Evolutionary conservation across 2,888 invertebrate genomes (phyloP).

Genomic region (Drosophila multiciliata): DNA sequence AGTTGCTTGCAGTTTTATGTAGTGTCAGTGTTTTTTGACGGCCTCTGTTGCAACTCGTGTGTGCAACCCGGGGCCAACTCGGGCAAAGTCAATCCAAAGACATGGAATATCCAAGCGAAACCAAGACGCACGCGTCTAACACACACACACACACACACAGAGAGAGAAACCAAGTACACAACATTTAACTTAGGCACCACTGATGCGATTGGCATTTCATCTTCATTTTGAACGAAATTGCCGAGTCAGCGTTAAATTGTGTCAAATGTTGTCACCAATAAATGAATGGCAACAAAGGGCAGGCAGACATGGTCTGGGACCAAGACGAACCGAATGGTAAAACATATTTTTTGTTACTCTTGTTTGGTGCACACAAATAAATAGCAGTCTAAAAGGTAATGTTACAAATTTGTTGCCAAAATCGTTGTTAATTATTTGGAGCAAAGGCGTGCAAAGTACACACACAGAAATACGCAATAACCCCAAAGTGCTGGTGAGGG

Average conservation of each 20-base stretch:
- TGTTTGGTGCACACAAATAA: conserved; percentile 21
- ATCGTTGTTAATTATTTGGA: conserved; percentile 64
- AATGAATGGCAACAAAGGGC: conserved; percentile 24
- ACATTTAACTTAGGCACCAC: conserved; percentile 39
- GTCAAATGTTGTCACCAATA: conserved; percentile 71
- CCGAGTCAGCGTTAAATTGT: conserved; percentile 69
- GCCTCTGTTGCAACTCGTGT: conserved; percentile 59
- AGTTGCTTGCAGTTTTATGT: conserved; percentile 50
- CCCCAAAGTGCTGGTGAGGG: not conserved
- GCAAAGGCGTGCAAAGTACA: conserved; percentile 47
- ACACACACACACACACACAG: not conserved
- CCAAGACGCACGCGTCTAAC: conserved; percentile 27
- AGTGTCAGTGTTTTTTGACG: conserved; percentile 44
- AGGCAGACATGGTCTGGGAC: conserved; percentile 23
- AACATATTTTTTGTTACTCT: conserved; percentile 13
- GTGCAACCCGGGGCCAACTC: conserved; percentile 23
- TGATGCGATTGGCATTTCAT: conserved; percentile 18
- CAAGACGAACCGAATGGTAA: conserved; percentile 17
- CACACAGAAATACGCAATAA: conserved; percentile 7
- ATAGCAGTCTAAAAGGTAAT: conserved; percentile 53
- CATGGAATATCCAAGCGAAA: conserved; percentile 37
- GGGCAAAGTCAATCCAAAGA: conserved; percentile 51
- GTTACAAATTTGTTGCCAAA: conserved; percentile 67
- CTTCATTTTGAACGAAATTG: conserved; percentile 34
- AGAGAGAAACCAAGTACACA: not conserved